Evolutionary conservation across 2,888 invertebrate genomes (phyloP).

Genomic region (Mesodorylaimus sp.): DNA sequence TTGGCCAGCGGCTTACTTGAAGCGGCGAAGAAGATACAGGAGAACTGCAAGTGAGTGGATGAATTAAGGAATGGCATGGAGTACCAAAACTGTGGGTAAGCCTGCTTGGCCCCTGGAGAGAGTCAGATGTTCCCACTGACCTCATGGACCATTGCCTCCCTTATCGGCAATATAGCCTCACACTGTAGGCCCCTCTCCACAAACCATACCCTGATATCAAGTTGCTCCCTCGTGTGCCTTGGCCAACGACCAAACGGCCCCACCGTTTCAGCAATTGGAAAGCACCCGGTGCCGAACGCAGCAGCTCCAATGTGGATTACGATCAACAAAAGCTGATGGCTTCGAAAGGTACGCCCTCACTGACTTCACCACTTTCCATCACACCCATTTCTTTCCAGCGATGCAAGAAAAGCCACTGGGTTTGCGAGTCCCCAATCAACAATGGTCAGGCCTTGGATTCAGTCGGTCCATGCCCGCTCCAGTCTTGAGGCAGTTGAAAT

Average conservation of each 20-base stretch:
- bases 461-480: constrained; percentile 73
- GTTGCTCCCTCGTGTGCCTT: no score
- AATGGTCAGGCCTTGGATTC: constrained; percentile 74
- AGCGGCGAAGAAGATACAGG: constrained; percentile 5
- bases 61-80: no score
- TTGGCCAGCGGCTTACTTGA: constrained; percentile 9
- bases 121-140: no score
- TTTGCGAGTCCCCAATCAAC: constrained; percentile 52
- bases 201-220: no score
- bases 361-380: background rate
- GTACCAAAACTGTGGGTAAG: no score
- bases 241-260: no score
- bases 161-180: no score
- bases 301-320: constrained; percentile 37
- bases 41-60: no score
- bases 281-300: constrained; percentile 2
- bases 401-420: constrained; percentile 45
- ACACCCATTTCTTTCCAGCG: constrained; percentile 34
- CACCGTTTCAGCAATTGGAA: constrained; percentile 4
- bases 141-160: no score
- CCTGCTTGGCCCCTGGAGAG: no score
- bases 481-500: no score
- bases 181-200: no score
- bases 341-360: constrained; percentile 37
- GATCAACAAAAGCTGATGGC: constrained; percentile 47